Base-by-base conservation (phyloP, 2,797 vertebrate genomes). In the Oreochromis grahami region DNA sequence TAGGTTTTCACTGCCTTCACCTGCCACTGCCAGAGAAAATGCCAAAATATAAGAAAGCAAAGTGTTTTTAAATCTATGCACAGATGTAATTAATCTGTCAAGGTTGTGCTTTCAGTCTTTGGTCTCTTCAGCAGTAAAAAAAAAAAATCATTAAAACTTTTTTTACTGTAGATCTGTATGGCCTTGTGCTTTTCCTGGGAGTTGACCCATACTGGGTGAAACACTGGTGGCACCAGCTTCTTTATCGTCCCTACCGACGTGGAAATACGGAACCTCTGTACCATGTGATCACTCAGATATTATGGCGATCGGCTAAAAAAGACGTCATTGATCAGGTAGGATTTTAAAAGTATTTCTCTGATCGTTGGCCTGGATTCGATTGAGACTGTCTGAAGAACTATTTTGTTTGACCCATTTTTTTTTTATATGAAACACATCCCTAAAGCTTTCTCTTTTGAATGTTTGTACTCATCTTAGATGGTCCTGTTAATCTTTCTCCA, bases 281-380 rank as follows among this genome's bases (percentile, higher is more conserved):
- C 94, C 94, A 86, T 68, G 96, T 98, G 8, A 96, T 99, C 65
- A 96, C 97, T 76, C 98, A 97, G 86, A 95, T 99, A 85, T 92
- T 99, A 84, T 99, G 99, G 99, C 96, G 99, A 87, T 98, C 98
- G 4, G 98, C 99, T 53, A 99, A 99, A 94, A 99, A 99, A 91
- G 98, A 99, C 63, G 98, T 99, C 82, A 97, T 99, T 72, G 98
- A 99, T 93, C 99, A 99, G 97, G 99, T 99, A 94, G 77, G 85
- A 50, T 58, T 32, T 15, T 70, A 12, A 36, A 29, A 77, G 32
- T 6, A 55, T 24, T 14, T 7, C 9, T 53, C 5, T 51, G n/a
- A 53, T 12, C 5, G 11, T 53, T 53, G 12, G 52, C 6, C 50
- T 52, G 6, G 3, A 9, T 11, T 38, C 11, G 2, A 38, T 38